phyloP scores from a whole-genome alignment of 1,140 invertebrate genomes.

The Nomia melanderi region DNA sequence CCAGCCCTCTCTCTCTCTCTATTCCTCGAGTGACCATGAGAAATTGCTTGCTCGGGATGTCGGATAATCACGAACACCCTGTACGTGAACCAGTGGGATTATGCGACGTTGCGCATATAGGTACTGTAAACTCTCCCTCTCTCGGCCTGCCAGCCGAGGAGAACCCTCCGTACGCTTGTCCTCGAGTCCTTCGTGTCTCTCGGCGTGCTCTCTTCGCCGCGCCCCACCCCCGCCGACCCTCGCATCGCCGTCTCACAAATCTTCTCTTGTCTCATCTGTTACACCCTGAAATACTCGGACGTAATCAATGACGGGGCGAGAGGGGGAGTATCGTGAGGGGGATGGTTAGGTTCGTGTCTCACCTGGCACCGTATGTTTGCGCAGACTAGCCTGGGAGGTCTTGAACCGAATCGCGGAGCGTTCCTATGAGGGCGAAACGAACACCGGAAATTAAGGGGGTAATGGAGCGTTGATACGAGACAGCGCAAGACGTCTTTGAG shows the following conservation, averaged over 20 bases:
- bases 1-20: conserved; percentile 11
- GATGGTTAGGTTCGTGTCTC: conserved; percentile 35
- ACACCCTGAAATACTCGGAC: conserved; percentile 62
- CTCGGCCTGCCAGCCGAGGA: neutral
- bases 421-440: conserved; percentile 15
- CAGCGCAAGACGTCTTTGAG: neutral
- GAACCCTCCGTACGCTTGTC: neutral
- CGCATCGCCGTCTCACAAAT: conserved; percentile 60
- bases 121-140: conserved; percentile 37
- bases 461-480: neutral
- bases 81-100: conserved; percentile 64
- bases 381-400: conserved; percentile 24
- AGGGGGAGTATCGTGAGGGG: neutral
- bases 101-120: conserved; percentile 61
- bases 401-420: conserved; percentile 7
- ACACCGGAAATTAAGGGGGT: conserved; percentile 37
- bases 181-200: conserved; percentile 20
- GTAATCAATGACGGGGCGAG: conserved; percentile 60
- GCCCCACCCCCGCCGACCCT: conserved; percentile 3
- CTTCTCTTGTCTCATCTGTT: conserved; percentile 67
- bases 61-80: conserved; percentile 68
- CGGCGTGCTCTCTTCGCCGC: neutral
- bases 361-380: conserved; percentile 25
- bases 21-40: conserved; percentile 68
- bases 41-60: conserved; percentile 67